phyloP scores from a whole-genome alignment of 2,113 vertebrate species.

The Pollimyrus isidori region DNA sequence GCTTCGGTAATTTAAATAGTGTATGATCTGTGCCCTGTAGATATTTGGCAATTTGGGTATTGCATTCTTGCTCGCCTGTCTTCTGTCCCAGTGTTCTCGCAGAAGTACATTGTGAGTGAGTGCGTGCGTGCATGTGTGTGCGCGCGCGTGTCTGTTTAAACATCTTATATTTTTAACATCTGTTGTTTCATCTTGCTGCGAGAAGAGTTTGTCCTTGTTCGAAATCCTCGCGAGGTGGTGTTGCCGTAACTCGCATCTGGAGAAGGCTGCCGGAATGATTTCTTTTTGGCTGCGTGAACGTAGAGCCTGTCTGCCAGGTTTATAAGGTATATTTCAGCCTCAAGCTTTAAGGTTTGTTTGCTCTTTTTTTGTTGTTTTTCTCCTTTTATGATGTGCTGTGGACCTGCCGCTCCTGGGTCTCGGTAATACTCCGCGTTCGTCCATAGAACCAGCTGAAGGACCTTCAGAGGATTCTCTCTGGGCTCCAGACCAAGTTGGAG shows the following conservation, averaged over 20 bases:
- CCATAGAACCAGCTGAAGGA: slow-evolving; percentile 52
- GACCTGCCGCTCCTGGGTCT: neutral
- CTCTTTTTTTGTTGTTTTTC: neutral
- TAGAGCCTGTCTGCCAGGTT: neutral
- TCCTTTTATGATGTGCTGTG: neutral
- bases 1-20: neutral
- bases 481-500: slow-evolving; percentile 52
- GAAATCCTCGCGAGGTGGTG: neutral
- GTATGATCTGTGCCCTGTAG: neutral
- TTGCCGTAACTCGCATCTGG: neutral
- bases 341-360: neutral
- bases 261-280: neutral
- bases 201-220: slow-evolving; percentile 2
- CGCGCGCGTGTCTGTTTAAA: neutral
- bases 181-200: neutral
- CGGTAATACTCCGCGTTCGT: neutral
- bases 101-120: neutral
- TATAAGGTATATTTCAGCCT: neutral
- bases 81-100: neutral
- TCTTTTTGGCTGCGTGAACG: neutral
- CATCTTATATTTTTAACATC: slow-evolving; percentile 1
- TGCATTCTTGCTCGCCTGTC: neutral
- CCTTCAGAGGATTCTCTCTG: slow-evolving; percentile 49
- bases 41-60: neutral
- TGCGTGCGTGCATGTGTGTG: neutral